A percentile compares a stretch with the other conserved stretches of the same genome.
Evolutionary conservation across 2,113 vertebrate genomes (phyloP).

Genomic region (Heteronetta atricapilla): DNA sequence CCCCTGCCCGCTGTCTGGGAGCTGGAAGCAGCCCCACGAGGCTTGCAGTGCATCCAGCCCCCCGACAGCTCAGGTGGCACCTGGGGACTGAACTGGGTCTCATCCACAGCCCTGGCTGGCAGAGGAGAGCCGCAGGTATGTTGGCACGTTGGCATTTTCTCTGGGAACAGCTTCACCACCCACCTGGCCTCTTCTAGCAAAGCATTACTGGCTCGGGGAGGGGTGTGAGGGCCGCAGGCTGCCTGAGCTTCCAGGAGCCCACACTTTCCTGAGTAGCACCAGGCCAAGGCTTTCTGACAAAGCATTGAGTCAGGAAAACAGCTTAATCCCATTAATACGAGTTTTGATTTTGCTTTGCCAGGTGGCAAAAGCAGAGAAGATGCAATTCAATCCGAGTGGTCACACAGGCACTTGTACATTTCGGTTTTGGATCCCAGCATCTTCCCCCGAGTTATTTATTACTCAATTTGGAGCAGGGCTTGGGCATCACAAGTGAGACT

Average conservation of each 20-base stretch:
- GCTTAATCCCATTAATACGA: background rate
- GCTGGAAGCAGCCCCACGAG: background rate
- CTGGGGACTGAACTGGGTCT: accelerated
- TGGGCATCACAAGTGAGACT: background rate
- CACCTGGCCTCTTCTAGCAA: background rate
- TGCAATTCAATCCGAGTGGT: background rate
- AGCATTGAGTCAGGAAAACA: background rate
- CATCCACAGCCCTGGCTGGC: background rate
- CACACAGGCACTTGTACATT: accelerated
- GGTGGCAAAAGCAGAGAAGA: background rate
- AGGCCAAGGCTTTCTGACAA: background rate
- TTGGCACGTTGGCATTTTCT: background rate
- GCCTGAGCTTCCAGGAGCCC: background rate
- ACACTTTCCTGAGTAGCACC: background rate
- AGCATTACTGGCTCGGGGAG: background rate
- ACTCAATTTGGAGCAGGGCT: background rate
- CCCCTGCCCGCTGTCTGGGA: accelerated
- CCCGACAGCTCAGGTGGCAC: accelerated
- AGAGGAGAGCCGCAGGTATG: background rate
- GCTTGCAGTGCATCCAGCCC: accelerated
- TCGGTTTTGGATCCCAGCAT: background rate
- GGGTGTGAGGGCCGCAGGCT: accelerated
- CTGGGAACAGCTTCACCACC: background rate
- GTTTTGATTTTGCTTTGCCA: background rate
- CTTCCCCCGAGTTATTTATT: background rate